Conservation (phyloP, 1,140 invertebrate species). For the Batillaria attramentaria region DNA sequence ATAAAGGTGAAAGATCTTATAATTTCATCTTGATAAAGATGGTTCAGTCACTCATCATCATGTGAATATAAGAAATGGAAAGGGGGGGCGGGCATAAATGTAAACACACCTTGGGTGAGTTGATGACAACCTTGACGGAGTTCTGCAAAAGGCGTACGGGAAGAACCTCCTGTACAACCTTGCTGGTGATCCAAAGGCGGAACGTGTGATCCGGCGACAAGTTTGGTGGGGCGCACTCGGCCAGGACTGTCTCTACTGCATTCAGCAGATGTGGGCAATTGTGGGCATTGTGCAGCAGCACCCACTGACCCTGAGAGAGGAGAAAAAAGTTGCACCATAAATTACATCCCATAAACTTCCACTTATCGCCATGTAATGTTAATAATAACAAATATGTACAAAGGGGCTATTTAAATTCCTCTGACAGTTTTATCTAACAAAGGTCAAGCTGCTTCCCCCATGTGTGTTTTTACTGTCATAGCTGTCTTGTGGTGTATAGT, state of each 20-base stretch:
- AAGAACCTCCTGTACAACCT: slow-evolving; percentile 48
- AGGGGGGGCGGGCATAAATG: too few relatives aligned
- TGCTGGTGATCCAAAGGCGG: slow-evolving; percentile 68
- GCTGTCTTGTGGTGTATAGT: too few relatives aligned
- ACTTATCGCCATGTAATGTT: too few relatives aligned
- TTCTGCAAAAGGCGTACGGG: slow-evolving; percentile 65
- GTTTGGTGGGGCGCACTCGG: slow-evolving; percentile 39
- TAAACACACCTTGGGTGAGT: slow-evolving; percentile 66
- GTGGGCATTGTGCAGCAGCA: slow-evolving; percentile 70
- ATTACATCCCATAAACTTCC: too few relatives aligned
- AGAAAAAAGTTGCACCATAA: neutral
- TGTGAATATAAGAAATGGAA: too few relatives aligned
- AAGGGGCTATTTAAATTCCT: neutral
- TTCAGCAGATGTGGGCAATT: slow-evolving; percentile 65
- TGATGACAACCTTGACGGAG: slow-evolving; percentile 61
- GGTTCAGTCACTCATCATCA: neutral
- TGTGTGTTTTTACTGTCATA: too few relatives aligned
- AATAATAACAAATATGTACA: too few relatives aligned
- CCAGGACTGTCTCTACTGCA: slow-evolving; percentile 61
- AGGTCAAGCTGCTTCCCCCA: too few relatives aligned
- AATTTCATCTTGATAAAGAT: neutral
- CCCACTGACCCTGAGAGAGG: slow-evolving; percentile 65
- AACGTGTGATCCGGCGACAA: slow-evolving; percentile 60
- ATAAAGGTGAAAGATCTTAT: too few relatives aligned
- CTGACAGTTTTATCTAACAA: too few relatives aligned